Conservation (phyloP, 2,797 vertebrate genomes). For the Tapirus indicus region DNA sequence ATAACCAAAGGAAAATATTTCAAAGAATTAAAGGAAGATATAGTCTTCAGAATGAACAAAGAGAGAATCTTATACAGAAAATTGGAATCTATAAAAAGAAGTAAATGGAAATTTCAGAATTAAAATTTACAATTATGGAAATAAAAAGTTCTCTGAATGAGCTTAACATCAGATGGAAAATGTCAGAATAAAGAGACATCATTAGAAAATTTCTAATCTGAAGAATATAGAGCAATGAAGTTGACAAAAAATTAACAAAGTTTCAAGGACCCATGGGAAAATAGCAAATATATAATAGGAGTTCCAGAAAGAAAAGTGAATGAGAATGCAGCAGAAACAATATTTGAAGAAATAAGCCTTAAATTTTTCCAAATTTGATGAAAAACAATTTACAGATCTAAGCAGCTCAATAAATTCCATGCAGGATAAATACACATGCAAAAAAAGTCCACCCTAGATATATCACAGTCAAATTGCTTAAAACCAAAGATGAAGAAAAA, state of each 20-base stretch:
- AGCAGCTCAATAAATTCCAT: background rate
- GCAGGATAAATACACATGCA: background rate
- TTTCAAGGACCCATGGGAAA: background rate
- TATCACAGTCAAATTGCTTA: background rate
- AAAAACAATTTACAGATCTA: background rate
- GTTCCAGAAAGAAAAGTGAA: background rate
- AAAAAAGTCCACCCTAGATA: background rate
- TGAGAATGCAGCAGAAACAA: background rate
- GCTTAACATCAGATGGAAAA: background rate
- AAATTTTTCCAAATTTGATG: background rate
- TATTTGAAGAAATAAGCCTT: background rate
- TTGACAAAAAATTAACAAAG: background rate
- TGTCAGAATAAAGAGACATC: conserved; percentile 26
- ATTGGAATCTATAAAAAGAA: background rate
- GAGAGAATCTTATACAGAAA: background rate
- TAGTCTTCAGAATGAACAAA: background rate
- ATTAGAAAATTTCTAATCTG: background rate
- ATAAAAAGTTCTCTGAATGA: background rate
- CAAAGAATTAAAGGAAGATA: background rate
- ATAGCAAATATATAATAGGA: background rate
- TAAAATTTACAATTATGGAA: background rate
- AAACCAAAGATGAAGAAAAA: background rate
- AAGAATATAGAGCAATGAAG: background rate
- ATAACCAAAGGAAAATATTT: background rate
- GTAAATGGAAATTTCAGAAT: background rate